These are phyloP conservation scores for Danionella cerebrum DNA, from an alignment of 2,113 vertebrate genomes.

Conservation along the genomic window DNA sequence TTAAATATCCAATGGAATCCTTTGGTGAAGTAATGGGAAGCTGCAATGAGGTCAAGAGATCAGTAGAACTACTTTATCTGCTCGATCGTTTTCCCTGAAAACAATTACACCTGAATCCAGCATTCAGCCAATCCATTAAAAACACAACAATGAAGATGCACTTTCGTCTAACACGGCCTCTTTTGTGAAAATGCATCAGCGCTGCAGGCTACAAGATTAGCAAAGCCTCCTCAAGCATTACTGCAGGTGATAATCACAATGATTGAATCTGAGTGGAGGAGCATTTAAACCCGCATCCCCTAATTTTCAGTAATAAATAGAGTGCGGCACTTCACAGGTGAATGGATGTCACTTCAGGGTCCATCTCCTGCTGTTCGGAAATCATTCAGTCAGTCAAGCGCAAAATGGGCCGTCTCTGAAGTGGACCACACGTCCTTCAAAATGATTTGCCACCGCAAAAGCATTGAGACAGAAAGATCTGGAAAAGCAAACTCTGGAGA, in stretches of 20 bases:
- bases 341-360: not conserved
- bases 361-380: not conserved
- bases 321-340: not conserved
- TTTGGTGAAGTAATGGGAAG: no score
- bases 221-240: not conserved
- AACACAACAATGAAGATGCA: no score
- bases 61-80: no score
- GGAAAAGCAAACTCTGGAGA: not conserved
- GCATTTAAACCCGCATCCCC: not conserved
- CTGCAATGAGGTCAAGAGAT: no score
- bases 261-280: not conserved
- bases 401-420: not conserved
- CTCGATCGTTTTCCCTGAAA: no score
- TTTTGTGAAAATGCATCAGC: not conserved
- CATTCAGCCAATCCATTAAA: no score
- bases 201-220: not conserved
- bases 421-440: not conserved
- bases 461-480: not conserved
- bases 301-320: not conserved
- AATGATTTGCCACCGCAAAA: not conserved
- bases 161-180: no score
- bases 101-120: no score
- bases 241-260: not conserved
- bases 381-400: not conserved
- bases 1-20: no score